Conservation (phyloP, 1,140 invertebrate species). For the Bombus waltoni region DNA sequence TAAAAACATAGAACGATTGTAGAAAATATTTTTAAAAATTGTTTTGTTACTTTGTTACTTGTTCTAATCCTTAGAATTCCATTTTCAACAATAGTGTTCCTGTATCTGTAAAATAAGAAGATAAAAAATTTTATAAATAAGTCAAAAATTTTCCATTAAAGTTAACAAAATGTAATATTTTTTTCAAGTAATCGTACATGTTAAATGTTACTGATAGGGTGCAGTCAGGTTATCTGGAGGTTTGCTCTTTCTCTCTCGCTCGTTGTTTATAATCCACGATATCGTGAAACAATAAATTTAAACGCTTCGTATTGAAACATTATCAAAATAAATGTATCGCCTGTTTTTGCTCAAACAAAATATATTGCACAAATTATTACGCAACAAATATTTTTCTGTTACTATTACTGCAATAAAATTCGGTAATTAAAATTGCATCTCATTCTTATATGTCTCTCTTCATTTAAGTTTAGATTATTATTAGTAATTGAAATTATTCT, state of each 20-base stretch:
- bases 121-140: not conserved
- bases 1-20: not conserved
- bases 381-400: not conserved
- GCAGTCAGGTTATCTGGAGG: not conserved
- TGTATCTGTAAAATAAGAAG: not conserved
- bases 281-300: not conserved
- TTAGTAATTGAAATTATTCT: not conserved
- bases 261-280: too few relatives aligned
- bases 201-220: not conserved
- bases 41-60: not conserved
- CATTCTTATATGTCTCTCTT: not conserved
- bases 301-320: not conserved
- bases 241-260: not conserved
- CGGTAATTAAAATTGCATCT: too few relatives aligned
- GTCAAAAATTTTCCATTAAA: constrained; percentile 6
- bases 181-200: constrained; percentile 5
- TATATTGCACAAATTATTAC: too few relatives aligned
- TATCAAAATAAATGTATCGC: not conserved
- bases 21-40: not conserved
- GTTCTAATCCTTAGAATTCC: not conserved
- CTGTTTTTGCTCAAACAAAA: not conserved
- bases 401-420: not conserved
- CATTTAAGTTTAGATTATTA: not conserved
- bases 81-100: not conserved
- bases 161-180: not conserved